Evolutionary conservation across 2,113 vertebrate species (phyloP).

Genomic region (Cavia porcellus): DNA sequence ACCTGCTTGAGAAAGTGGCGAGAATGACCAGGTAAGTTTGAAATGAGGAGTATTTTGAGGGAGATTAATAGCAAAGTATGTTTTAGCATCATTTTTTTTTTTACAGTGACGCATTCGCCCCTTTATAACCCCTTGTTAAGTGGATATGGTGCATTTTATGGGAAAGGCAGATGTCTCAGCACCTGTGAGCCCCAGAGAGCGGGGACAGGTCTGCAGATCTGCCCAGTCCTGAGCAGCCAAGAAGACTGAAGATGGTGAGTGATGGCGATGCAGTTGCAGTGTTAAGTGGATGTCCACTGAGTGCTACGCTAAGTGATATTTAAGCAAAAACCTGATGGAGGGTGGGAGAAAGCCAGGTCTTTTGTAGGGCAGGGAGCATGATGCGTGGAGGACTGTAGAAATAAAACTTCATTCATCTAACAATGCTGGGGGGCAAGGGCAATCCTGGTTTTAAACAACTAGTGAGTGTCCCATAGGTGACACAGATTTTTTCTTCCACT

Average conservation of each 20-base stretch:
- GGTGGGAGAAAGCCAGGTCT: not conserved
- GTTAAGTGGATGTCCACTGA: not conserved
- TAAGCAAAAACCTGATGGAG: not conserved
- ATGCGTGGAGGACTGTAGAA: not conserved
- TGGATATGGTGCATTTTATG: not conserved
- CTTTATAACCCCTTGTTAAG: not conserved
- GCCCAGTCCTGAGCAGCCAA: not conserved
- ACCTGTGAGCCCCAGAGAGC: rapidly evolving
- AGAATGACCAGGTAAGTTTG: not conserved
- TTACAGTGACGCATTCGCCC: not conserved
- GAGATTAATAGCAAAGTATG: no score
- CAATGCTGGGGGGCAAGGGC: not conserved
- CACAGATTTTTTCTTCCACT: not conserved
- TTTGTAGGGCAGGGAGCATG: not conserved
- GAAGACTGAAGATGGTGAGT: rapidly evolving
- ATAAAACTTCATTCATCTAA: not conserved
- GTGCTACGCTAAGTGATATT: not conserved
- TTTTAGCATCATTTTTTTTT: not conserved
- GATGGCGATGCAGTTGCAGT: rapidly evolving
- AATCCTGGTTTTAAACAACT: not conserved
- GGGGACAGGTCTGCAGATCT: not conserved
- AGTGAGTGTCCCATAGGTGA: not conserved
- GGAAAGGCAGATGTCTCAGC: not conserved
- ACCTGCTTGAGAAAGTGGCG: not conserved
- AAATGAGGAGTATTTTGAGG: no score